Evolutionary conservation across 1,140 invertebrate genomes (phyloP).

Genomic region (Drosophila oshimai): DNA sequence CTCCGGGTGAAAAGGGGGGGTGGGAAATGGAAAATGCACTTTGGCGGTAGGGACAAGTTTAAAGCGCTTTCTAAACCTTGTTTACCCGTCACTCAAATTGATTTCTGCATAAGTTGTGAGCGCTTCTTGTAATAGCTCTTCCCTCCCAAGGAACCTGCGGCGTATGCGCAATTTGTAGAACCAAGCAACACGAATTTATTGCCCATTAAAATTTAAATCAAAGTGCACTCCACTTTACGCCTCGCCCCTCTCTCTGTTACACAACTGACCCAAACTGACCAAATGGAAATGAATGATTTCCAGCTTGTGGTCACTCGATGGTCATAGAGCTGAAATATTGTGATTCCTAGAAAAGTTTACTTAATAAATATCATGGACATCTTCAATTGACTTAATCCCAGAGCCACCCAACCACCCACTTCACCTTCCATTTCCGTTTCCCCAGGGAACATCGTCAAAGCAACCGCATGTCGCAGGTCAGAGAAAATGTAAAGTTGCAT

Average conservation of each 20-base stretch:
- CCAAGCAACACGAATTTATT: constrained; percentile 36
- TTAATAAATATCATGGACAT: constrained; percentile 30
- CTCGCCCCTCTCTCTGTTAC: neutral
- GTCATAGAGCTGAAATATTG: neutral
- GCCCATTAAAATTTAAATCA: constrained; percentile 46
- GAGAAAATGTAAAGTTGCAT: constrained; percentile 31
- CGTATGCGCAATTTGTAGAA: constrained; percentile 47
- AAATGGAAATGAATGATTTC: constrained; percentile 11
- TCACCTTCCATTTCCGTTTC: neutral
- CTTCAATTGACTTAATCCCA: constrained; percentile 35
- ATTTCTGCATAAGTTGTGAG: constrained; percentile 46
- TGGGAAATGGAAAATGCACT: constrained; percentile 47
- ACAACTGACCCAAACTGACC: constrained; percentile 10
- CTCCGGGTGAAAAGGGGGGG: constrained; percentile 24
- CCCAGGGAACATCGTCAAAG: constrained; percentile 27
- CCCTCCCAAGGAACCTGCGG: neutral
- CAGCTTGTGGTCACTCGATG: constrained; percentile 29
- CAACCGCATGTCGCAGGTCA: constrained; percentile 24
- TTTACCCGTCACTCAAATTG: constrained; percentile 67
- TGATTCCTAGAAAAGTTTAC: constrained; percentile 17
- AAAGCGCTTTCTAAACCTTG: constrained; percentile 40
- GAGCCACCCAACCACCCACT: neutral
- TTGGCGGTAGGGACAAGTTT: constrained; percentile 51
- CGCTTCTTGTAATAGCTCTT: neutral
- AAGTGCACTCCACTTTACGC: constrained; percentile 24